Conservation (phyloP, 2,113 vertebrate species). For the Cepphus grylle region DNA sequence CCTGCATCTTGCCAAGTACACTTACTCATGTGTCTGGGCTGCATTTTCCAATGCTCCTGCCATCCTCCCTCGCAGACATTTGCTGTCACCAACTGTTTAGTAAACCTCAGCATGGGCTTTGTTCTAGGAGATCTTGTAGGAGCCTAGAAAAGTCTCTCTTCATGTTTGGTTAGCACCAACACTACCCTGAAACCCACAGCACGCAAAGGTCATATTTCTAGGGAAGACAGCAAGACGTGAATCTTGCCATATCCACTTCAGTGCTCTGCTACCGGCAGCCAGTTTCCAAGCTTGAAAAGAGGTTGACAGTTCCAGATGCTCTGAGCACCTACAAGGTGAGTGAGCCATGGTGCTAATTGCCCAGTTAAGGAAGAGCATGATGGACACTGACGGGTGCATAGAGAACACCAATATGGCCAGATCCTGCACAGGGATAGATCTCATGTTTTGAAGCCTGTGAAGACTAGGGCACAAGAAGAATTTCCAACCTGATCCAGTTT, state of each 20-base stretch:
- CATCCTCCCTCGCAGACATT: neutral
- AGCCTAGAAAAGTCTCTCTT: neutral
- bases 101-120: neutral
- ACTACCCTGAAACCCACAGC: fast-evolving
- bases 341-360: neutral
- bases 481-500: neutral
- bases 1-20: neutral
- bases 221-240: neutral
- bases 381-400: too few species aligned
- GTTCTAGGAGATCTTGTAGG: neutral
- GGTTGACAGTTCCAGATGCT: neutral
- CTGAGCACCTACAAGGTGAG: neutral
- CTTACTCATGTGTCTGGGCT: neutral
- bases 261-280: neutral
- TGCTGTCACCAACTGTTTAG: conserved; percentile 21
- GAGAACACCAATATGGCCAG: neutral
- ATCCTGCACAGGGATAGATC: neutral
- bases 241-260: neutral
- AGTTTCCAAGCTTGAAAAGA: neutral
- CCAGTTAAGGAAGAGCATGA: neutral
- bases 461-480: neutral
- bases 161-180: fast-evolving
- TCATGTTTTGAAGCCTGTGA: neutral
- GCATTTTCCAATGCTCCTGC: neutral
- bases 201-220: fast-evolving